Evolutionary conservation across 2,888 invertebrate genomes (phyloP), one percentile per base, ranked within the genome.

Genomic region (Drosophila incognita): DNA sequence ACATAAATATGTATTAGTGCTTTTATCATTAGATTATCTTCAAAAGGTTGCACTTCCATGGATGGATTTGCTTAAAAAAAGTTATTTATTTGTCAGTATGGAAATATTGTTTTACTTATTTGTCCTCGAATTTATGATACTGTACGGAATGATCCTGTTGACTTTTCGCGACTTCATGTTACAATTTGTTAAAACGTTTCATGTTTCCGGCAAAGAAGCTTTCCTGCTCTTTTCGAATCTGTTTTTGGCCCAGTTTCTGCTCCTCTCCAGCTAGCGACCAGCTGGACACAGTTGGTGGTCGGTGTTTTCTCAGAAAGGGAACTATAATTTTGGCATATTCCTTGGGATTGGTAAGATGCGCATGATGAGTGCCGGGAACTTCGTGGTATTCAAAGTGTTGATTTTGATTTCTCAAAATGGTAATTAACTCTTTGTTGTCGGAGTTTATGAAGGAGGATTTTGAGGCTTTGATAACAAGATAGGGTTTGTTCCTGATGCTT

Each of bases 361-460:
- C 94, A 91, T 97, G 96, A 93, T 97, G 97, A 4, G 94, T 94
- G 1, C 96, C 96, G 21, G 93, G 92, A 0, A 96, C 92, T 60
- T 94, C 93, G 69, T 95, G 94, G 66, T 94, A 94, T 84, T 95
- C 94, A 81, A 95, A 96, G 68, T 95, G 93, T 0, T 93, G 93
- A 82, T 95, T 33, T 33, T 33, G 93, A 42, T 93, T 93, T 38
- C 95, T 90, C n/a, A 95, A 87, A 81, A 95, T 94, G 74, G 94
- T 94, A 27, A 95, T 93, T 38, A 94, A 93, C 72, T 94, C 94
- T 67, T 94, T 94, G 6, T 74, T 69, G 69, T 94, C 94, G 0
- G 93, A 89, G 33, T 94, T 94, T 74, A 93, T 92, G 65, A 92
- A 95, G 0, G 93, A 92, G 0, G 94, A 95, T 40, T 94, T 92